Evolutionary conservation across 2,888 invertebrate species (phyloP), one percentile per base, ranked within the genome.

Genomic region (Adelphocoris suturalis): DNA sequence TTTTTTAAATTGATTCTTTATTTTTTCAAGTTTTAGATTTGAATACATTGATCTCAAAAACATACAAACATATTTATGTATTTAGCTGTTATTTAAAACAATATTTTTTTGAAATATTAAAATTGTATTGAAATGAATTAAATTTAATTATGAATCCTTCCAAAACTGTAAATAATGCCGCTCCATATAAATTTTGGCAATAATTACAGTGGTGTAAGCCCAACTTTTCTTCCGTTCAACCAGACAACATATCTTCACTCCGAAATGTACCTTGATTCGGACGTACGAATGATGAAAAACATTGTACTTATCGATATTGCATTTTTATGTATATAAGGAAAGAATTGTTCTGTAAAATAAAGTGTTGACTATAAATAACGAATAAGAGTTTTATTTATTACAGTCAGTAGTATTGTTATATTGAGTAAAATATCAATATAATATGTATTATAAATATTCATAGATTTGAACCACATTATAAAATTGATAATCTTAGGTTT

Each of bases 291-390:
- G 37, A 37, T 37, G 37, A 37, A 37, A 7, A 37, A 37, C n/a
- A 37, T 37, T 37, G 16, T 23, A 68, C 48, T 27, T 80, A 19
- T 37, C 46, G 12, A 78, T 78, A 78, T 23, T 78, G 78, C 37
- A 78, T n/a, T 47, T 78, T 7, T n/a, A 37, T 80, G 16, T 27
- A 47, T 46, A 80, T 80, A 47, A 48, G 23, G 48, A n/a, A 27
- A 68, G 27, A 68, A 37, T 68, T 68, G 68, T 68, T 68, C 68
- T 68, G 68, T 68, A 68, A 68, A 68, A 68, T 68, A 68, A 68
- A 68, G 68, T 68, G 68, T 68, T 68, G 68, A 68, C 23, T 68
- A 23, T 68, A 68, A 68, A 23, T 23, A 68, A 23, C 68, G 5
- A 23, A 68, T 5, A 68, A 12, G 68, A 68, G 68, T 68, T 68